These are phyloP conservation scores for Cavia porcellus DNA, from an alignment of 2,113 vertebrate genomes.

Conservation along the genomic window DNA sequence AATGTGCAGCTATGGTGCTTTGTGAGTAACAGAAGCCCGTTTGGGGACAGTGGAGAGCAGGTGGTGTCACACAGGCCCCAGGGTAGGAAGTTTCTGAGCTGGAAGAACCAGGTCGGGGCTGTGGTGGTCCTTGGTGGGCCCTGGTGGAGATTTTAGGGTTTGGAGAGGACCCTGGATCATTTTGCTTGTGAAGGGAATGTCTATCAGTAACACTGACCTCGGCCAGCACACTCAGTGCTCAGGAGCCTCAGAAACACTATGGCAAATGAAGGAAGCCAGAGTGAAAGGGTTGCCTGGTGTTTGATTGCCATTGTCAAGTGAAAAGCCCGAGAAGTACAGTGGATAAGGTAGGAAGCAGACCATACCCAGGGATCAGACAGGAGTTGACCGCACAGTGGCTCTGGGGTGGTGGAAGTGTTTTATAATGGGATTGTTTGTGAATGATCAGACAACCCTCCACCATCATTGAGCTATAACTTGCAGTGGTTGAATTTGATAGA, in stretches of 20 bases:
- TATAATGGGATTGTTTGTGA: not conserved
- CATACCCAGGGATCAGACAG: not conserved
- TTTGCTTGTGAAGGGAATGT: not conserved
- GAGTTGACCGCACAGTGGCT: fast-evolving
- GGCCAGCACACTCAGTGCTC: fast-evolving
- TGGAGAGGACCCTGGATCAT: not conserved
- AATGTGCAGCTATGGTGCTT: not conserved
- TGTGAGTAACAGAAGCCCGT: not conserved
- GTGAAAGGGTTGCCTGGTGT: not conserved
- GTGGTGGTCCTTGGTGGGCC: not conserved
- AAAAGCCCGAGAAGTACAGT: not conserved
- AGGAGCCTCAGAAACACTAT: not conserved
- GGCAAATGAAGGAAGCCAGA: not conserved
- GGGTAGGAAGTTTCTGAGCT: no score
- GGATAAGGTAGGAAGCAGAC: not conserved
- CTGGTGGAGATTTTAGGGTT: not conserved
- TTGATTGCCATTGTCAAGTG: not conserved
- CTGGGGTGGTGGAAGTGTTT: not conserved
- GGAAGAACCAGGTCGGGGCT: fast-evolving
- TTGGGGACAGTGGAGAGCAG: not conserved
- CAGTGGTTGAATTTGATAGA: not conserved
- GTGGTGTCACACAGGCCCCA: not conserved
- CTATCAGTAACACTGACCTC: not conserved
- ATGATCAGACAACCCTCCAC: not conserved
- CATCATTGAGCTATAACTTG: not conserved